These are phyloP conservation scores for Dendrocincla tyrannina DNA, from an alignment of 2,797 vertebrate species.

Conservation along the genomic window DNA sequence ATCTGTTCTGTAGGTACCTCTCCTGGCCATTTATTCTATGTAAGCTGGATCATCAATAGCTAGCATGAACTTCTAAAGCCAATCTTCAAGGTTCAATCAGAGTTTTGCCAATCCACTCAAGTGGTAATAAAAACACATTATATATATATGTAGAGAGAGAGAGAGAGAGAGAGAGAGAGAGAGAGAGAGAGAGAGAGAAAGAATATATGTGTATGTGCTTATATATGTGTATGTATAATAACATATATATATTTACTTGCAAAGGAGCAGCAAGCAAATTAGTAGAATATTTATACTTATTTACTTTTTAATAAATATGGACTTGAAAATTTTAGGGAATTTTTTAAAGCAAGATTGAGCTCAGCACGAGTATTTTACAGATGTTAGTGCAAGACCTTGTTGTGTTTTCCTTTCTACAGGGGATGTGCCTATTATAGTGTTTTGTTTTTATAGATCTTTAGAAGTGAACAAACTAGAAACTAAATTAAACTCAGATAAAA, in stretches of 20 bases:
- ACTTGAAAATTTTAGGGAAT: neutral
- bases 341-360: neutral
- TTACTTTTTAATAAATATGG: neutral
- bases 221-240: rapidly evolving
- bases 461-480: slow-evolving; percentile 11
- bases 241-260: neutral
- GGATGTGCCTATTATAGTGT: neutral
- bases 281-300: neutral
- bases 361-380: neutral
- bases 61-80: neutral
- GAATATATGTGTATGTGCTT: rapidly evolving
- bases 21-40: neutral
- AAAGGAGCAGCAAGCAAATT: neutral
- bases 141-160: too few species aligned
- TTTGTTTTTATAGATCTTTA: neutral
- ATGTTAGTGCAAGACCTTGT: neutral
- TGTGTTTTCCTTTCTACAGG: neutral
- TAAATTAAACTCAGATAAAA: slow-evolving; percentile 1
- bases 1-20: too few species aligned
- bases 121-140: neutral
- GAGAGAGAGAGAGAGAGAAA: too few species aligned
- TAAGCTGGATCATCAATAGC: neutral
- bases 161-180: too few species aligned
- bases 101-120: neutral
- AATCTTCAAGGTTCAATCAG: neutral